These are phyloP conservation scores for Sycophaga agraensis DNA, from an alignment of 1,140 invertebrate species.

Conservation along the genomic window DNA sequence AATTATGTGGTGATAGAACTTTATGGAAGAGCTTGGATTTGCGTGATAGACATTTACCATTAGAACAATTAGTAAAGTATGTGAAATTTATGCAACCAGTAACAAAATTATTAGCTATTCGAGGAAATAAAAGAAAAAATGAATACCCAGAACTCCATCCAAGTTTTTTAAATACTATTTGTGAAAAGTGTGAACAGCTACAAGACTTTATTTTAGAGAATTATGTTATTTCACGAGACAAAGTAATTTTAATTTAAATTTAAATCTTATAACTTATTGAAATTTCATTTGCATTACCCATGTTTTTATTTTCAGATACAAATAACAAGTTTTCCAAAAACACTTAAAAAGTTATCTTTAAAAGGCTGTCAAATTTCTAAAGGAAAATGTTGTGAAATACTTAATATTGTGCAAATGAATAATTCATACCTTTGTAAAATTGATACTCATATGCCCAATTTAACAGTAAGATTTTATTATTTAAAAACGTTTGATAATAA, in stretches of 20 bases:
- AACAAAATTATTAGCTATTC: conserved; percentile 55
- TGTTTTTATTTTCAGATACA: conserved; percentile 47
- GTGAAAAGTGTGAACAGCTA: conserved; percentile 44
- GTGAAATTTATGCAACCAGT: conserved; percentile 52
- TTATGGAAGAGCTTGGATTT: conserved; percentile 60
- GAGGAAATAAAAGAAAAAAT: conserved; percentile 36
- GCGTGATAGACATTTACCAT: conserved; percentile 43
- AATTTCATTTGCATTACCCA: conserved; percentile 18
- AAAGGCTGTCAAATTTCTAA: conserved; percentile 53
- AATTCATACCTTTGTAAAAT: conserved; percentile 64
- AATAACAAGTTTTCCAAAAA: conserved; percentile 61
- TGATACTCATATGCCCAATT: conserved; percentile 58
- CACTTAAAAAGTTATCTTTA: conserved; percentile 60
- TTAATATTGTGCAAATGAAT: conserved; percentile 49
- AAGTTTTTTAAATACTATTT: conserved; percentile 43
- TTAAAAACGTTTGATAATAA: conserved; percentile 7
- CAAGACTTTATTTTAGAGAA: conserved; percentile 58
- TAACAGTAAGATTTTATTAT: conserved; percentile 57
- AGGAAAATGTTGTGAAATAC: no score
- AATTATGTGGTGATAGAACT: conserved; percentile 55
- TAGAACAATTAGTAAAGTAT: conserved; percentile 53
- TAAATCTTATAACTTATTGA: conserved; percentile 5
- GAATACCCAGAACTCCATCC: conserved; percentile 33
- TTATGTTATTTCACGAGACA: conserved; percentile 54
- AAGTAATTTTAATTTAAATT: conserved; percentile 41